Evolutionary conservation across 2,113 vertebrate species (phyloP), one percentile per base, ranked within the genome.

Genomic region (Saccopteryx bilineata): DNA sequence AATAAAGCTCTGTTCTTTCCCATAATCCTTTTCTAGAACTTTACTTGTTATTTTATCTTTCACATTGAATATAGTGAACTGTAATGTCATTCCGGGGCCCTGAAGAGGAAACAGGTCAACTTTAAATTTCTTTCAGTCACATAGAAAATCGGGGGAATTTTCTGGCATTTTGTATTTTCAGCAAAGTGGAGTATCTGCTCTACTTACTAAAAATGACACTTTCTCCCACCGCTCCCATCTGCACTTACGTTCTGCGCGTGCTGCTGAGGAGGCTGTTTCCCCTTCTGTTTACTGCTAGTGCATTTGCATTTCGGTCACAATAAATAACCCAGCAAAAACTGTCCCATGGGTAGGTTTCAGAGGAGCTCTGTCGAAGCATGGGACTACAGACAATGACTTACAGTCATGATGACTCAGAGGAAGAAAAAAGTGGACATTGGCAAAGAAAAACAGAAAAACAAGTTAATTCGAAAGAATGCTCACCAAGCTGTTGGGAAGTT

Each of bases 241-340:
- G 95, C 97, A 95, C 96, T 96, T 91, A 92, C 60, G 7, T 69
- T 39, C 91, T 19, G 60, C 89, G 88, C 26, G 61, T 58, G 24
- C 63, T 93, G 97, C 96, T 97, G 69, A 97, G 96, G 69, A 96
- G 68, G 97, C 95, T 86, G 90, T 96, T 95, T 48, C 71, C 90
- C 97, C 96, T 90, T 83, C 50, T 69, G 94, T 95, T 97, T 96
- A 97, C 96, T 86, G 87, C 74, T 89, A 95, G 66, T 83, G 79
- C 92, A 97, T 97, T 98, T 98, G 83, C 56, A 60, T 94, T 96
- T 97, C 81, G 97, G 97, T 79, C 89, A 90, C 71, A 90, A 82
- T 93, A 97, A 98, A 93, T 91, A 98, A 97, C 97, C 97, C 84
- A 46, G 58, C 74, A 61, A 81, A 97, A 97, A 87, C 93, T 61